phyloP scores from a whole-genome alignment of 2,888 invertebrate species.

The Callimorpha dominula region DNA sequence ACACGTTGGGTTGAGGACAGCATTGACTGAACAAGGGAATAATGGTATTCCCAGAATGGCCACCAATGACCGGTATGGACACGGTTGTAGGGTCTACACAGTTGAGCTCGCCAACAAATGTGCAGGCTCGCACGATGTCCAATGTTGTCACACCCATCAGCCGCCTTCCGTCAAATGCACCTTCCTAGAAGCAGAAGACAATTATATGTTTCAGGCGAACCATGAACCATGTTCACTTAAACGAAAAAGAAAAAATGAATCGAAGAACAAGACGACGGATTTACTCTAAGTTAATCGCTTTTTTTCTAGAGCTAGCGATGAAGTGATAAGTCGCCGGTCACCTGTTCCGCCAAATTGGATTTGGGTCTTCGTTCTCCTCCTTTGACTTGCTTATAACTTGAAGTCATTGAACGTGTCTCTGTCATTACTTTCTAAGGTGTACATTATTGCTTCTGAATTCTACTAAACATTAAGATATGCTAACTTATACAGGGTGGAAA shows the following conservation, averaged over 20 bases:
- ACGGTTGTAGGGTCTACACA: slow-evolving; percentile 94
- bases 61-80: slow-evolving; percentile 97
- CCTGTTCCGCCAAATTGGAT: no score
- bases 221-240: background rate
- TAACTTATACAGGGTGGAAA: no score
- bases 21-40: slow-evolving; percentile 97
- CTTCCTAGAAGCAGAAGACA: slow-evolving; percentile 84
- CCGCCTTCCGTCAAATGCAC: slow-evolving; percentile 96
- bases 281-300: background rate
- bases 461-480: no score
- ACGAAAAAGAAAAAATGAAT: background rate
- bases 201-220: background rate
- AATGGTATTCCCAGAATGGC: slow-evolving; percentile 99
- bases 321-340: no score
- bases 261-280: background rate
- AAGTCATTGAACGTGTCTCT: no score
- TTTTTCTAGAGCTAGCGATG: no score
- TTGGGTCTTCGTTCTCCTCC: no score
- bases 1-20: slow-evolving; percentile 93
- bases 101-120: slow-evolving; percentile 97
- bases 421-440: no score
- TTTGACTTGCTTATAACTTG: no score
- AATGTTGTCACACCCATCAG: slow-evolving; percentile 98
- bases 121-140: slow-evolving; percentile 98
- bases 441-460: no score